Base-by-base conservation (phyloP, 2,797 vertebrate genomes). In the Myiotriccus ornatus region DNA sequence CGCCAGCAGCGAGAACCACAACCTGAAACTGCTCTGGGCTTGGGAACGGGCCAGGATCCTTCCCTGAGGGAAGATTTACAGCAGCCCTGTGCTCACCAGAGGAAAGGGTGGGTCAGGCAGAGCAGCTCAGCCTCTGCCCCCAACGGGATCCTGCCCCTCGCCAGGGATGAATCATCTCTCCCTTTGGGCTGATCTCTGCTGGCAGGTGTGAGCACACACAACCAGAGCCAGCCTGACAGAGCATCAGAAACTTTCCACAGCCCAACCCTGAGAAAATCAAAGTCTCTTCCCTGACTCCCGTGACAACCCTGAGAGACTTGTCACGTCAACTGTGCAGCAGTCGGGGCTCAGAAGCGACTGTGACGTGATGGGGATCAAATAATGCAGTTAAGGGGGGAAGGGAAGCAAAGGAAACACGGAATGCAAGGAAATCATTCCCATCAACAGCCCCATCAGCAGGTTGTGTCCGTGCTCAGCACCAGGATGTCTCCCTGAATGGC, bases 291-390 rank as follows among this genome's bases (percentile, higher is more conserved):
- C 6, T 4, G 53, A 35, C 65, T 78, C 60, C 59, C 12, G 24
- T 34, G 71, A 35, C 63, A 67, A 7, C 28, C 47, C 14, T 37
- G 63, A 50, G 49, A 64, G 84, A 23, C 35, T 1, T 14, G 30
- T 35, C 59, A 10, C 0, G 27, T 41, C 81, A 46, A 4, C 4
- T 2, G 1, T 5, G 71, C 55, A 35, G 37, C 3, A 39, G 56
- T 13, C 0, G 0, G 30, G 35, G 76, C 30, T 67, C 2, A 23
- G 20, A 30, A 35, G 34, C 2, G 47, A 49, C 76, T 0, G 2
- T 0, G 1, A 12, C 24, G 4, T 1, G 23, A 49, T 1, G 34
- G 82, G 2, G 4, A 63, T 12, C 47, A 65, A 46, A 56, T 14
- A 25, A 6, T 0, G 9, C 75, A 34, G 55, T 7, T 22, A 19